These are phyloP conservation scores for Leptinotarsa texana DNA, from an alignment of 1,140 invertebrate species.

Conservation along the genomic window DNA sequence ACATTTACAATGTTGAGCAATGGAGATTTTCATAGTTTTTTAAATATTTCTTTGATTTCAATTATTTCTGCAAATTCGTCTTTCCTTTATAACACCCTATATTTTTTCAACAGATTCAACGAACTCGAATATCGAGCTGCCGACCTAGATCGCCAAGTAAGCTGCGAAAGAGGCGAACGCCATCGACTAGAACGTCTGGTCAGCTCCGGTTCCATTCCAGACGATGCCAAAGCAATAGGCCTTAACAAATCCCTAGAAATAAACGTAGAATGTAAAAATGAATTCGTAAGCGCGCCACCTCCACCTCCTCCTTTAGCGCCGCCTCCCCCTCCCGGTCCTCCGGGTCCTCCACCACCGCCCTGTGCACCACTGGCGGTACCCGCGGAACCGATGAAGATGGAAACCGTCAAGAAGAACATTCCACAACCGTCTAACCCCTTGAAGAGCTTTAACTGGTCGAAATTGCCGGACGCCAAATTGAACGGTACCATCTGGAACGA, in stretches of 20 bases:
- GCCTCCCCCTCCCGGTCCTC: conserved; percentile 58
- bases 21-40: no score
- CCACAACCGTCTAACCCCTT: conserved; percentile 89
- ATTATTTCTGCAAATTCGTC: no score
- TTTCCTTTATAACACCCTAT: accelerated
- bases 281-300: conserved; percentile 60
- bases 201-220: conserved; percentile 85
- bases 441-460: conserved; percentile 98
- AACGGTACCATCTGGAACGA: conserved; percentile 94
- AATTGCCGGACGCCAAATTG: conserved; percentile 84
- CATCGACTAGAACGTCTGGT: conserved; percentile 82
- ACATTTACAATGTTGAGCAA: no score
- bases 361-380: conserved; percentile 62
- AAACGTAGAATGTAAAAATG: conserved; percentile 55
- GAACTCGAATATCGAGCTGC: conserved; percentile 75
- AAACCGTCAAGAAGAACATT: conserved; percentile 69
- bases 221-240: conserved; percentile 81
- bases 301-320: conserved; percentile 64
- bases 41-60: no score
- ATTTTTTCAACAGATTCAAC: conserved; percentile 54
- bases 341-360: conserved; percentile 58
- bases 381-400: conserved; percentile 60
- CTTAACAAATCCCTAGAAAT: conserved; percentile 44
- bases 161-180: conserved; percentile 80
- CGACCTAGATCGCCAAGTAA: conserved; percentile 76